Percentiles rank a stretch among this genome's conserved stretches.
Conservation (phyloP, 2,888 invertebrate species). For the Myopa testacea region DNA sequence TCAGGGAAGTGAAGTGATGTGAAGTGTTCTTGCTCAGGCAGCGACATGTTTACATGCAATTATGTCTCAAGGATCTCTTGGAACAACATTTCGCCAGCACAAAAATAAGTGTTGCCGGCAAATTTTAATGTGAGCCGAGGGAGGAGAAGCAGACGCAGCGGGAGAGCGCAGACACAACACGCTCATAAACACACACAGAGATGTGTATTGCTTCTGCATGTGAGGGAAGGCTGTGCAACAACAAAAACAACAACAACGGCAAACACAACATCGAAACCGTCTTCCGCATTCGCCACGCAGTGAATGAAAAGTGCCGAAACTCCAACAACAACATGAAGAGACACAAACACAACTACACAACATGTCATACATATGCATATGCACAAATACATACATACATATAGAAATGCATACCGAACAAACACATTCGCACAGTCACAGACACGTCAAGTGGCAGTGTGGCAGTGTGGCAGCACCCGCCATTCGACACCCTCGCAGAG, state of each 20-base stretch:
- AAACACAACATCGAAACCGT: too few species aligned
- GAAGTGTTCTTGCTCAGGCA: conserved; percentile 8
- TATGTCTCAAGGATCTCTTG: conserved; percentile 35
- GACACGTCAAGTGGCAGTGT: conserved; percentile 20
- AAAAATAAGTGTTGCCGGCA: conserved; percentile 31
- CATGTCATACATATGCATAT: not conserved
- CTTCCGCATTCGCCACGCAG: too few species aligned
- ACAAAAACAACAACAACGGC: not conserved
- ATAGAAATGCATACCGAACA: not conserved
- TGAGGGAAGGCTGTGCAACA: not conserved
- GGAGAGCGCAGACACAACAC: conserved; percentile 18
- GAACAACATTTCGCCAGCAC: conserved; percentile 16
- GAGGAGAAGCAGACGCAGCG: conserved; percentile 19
- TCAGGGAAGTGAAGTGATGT: too few species aligned
- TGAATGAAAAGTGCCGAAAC: too few species aligned
- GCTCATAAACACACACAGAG: conserved; percentile 44
- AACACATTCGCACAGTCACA: not conserved
- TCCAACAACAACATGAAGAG: too few species aligned
- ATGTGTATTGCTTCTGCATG: not conserved
- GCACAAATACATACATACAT: too few species aligned
- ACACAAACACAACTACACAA: not conserved
- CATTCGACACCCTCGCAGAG: not conserved
- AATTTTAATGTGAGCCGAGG: too few species aligned
- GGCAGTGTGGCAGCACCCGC: conserved; percentile 8
- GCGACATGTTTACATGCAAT: conserved; percentile 38